Evolutionary conservation across 2,113 vertebrate species (phyloP).

Genomic region (Oriolus oriolus): DNA sequence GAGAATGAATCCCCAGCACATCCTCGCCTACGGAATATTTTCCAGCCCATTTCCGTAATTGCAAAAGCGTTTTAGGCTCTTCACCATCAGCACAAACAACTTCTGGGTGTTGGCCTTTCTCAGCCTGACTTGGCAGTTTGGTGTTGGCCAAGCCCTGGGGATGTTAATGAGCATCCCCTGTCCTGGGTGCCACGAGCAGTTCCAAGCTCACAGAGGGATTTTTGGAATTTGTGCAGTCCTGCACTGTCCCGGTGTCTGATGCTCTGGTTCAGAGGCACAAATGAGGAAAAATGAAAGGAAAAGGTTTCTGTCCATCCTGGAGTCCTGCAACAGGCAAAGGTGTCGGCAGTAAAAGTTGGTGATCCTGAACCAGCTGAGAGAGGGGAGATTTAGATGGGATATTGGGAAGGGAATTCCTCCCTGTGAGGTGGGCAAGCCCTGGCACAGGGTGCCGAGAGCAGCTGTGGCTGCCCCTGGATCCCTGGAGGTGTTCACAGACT

Average conservation of each 20-base stretch:
- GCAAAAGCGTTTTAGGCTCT: not conserved
- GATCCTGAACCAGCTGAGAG: not conserved
- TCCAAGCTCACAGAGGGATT: fast-evolving
- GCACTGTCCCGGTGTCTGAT: fast-evolving
- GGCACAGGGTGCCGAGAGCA: not conserved
- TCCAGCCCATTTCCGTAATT: not conserved
- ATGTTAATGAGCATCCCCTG: not conserved
- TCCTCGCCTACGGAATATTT: not conserved
- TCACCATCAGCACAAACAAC: not conserved
- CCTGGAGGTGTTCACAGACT: not conserved
- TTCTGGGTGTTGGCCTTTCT: not conserved
- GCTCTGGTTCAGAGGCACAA: not conserved
- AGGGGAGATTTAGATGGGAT: not conserved
- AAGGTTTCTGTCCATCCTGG: not conserved
- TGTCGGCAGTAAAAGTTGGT: no score
- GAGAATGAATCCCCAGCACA: not conserved
- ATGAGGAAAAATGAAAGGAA: not conserved
- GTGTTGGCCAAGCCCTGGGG: not conserved
- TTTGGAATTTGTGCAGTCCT: not conserved
- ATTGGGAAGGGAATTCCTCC: not conserved
- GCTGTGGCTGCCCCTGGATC: not conserved
- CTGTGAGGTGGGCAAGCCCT: not conserved
- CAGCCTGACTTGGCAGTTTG: not conserved
- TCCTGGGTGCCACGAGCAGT: not conserved
- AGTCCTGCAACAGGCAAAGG: not conserved